These are phyloP conservation scores for Lagopus leucura DNA, from an alignment of 2,113 vertebrate species.

Conservation along the genomic window DNA sequence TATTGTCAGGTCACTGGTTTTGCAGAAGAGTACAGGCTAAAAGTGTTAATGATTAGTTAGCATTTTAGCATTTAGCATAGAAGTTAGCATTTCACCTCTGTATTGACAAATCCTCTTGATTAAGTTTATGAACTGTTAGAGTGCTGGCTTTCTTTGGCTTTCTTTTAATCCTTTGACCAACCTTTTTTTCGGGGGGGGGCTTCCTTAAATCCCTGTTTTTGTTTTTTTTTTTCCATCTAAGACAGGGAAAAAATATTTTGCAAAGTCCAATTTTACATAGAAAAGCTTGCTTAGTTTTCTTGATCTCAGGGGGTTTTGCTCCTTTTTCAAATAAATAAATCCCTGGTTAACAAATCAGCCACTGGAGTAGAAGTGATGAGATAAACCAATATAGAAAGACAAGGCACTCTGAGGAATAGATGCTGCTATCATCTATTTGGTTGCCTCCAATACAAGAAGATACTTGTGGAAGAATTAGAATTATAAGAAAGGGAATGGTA, in stretches of 20 bases:
- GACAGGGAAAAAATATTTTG: background rate
- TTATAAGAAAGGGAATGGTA: background rate
- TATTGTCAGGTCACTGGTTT: background rate
- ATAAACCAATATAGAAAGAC: background rate
- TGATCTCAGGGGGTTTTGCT: background rate
- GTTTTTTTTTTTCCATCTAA: background rate
- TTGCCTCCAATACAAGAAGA: background rate
- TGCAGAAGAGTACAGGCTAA: background rate
- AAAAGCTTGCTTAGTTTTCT: background rate
- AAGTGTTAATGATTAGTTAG: background rate
- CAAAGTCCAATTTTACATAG: background rate
- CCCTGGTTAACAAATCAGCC: background rate
- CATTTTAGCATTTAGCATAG: no score
- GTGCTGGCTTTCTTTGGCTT: no score
- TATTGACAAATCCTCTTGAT: background rate
- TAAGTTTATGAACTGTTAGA: background rate
- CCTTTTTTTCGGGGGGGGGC: no score
- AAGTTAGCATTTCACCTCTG: background rate
- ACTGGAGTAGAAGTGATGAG: fast-evolving
- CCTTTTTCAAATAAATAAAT: background rate
- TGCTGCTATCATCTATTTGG: background rate
- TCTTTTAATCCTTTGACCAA: background rate
- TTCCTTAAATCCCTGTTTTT: background rate
- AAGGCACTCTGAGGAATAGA: background rate
- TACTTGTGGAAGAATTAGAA: background rate